Evolutionary conservation across 2,113 vertebrate genomes (phyloP), one percentile per base, ranked within the genome.

Genomic region (Onychostruthus taczanowskii): DNA sequence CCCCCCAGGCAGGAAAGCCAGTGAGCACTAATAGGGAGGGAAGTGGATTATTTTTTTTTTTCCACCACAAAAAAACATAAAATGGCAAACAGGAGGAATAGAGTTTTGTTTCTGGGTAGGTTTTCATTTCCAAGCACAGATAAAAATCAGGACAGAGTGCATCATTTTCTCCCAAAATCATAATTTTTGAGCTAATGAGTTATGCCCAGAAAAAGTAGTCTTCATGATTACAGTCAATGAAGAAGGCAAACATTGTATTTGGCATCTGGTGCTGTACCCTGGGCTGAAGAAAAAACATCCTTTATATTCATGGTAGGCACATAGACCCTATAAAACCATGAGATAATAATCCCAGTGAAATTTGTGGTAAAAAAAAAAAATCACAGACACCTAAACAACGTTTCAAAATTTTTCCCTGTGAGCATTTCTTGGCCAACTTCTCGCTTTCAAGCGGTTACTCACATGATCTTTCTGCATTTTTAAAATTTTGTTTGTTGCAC

Each of bases 281-380:
- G 21, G 18, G 14, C 52, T 78, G 49, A 59, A 84, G 70, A 63
- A 77, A 87, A 87, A 49, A 2, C 33, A 55, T 69, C 24, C 39
- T 80, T 50, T 74, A 66, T 69, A 86, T 50, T 74, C 0, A 1
- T 73, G 43, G 49, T 41, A 20, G 90, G 68, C 2, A 4, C 46
- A 77, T 6, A 75, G 88, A 69, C 66, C 79, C 15, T 93, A 89
- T 89, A 96, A 96, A 97, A 91, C 56, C 89, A 81, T 63, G 67
- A 88, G 66, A 96, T 55, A 55, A 68, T 87, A 85, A 93, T 90
- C 49, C 87, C 49, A 92, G 23, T 75, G 75, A 93, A 78, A 80
- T 64, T 76, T 90, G 50, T 63, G 80, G 75, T 91, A 30, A 55
- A 78, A 87, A 52, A 75, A 86, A 47, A 76, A 84, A 55, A 73